Percentiles rank a stretch among this genome's conserved stretches.
These are phyloP conservation scores for Tipula unca DNA, from an alignment of 2,888 invertebrate genomes.

Conservation along the genomic window DNA sequence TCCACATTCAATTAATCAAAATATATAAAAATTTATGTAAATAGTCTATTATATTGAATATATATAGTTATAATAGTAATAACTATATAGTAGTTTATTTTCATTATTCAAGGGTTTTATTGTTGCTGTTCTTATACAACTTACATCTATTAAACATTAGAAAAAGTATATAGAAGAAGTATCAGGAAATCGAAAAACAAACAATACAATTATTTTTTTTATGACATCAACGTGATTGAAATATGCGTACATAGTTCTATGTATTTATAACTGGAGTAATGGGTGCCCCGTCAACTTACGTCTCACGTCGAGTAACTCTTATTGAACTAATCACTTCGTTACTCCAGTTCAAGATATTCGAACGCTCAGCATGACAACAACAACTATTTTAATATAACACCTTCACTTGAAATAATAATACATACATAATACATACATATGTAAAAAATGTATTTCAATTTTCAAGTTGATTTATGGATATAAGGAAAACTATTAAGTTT, in stretches of 20 bases:
- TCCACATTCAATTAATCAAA: slow-evolving; percentile 8
- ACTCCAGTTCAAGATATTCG: background rate
- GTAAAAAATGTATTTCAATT: background rate
- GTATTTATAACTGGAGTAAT: background rate
- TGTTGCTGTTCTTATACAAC: background rate
- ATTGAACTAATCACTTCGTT: background rate
- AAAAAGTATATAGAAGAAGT: background rate
- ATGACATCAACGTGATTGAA: background rate
- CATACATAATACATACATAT: too few relatives aligned
- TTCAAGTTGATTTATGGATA: background rate
- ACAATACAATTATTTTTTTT: background rate
- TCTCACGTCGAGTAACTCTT: background rate
- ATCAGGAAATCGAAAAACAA: background rate
- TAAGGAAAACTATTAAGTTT: slow-evolving; percentile 14
- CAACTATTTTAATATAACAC: background rate
- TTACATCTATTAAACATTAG: background rate
- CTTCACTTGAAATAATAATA: background rate
- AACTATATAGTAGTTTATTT: background rate
- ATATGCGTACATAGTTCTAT: background rate
- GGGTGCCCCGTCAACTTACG: too few relatives aligned
- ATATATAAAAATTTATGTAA: background rate
- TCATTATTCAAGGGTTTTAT: background rate
- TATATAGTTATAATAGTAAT: background rate
- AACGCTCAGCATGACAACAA: background rate
- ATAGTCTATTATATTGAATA: background rate